Evolutionary conservation across 2,888 invertebrate genomes (phyloP).

Genomic region (Nesidiocoris tenuis): DNA sequence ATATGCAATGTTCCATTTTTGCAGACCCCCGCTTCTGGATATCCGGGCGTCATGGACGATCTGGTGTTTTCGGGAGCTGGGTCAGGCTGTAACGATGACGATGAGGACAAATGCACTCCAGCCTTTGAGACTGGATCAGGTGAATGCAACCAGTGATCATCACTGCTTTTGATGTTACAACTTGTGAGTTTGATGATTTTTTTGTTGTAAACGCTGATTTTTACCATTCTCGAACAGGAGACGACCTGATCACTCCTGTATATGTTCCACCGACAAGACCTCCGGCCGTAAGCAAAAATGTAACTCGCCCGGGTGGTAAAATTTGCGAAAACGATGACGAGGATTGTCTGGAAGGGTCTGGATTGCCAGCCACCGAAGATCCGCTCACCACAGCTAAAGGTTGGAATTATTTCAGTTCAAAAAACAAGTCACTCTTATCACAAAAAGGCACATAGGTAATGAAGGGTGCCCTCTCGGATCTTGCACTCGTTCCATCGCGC

Average conservation of each 20-base stretch:
- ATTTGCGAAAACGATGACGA: conserved; percentile 86
- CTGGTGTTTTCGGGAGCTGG: conserved; percentile 89
- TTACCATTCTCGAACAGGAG: conserved; percentile 73
- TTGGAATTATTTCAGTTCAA: too few relatives aligned
- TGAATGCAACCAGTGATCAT: conserved; percentile 26
- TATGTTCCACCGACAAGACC: conserved; percentile 80
- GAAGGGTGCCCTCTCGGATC: too few relatives aligned
- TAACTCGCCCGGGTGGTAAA: conserved; percentile 56
- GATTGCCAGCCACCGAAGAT: conserved; percentile 44
- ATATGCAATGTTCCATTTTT: too few relatives aligned
- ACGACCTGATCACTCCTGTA: conserved; percentile 90
- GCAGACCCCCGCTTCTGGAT: conserved; percentile 81
- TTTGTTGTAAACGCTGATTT: too few relatives aligned
- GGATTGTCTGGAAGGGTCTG: conserved; percentile 70
- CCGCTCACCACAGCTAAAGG: conserved; percentile 43
- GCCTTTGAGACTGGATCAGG: conserved; percentile 79
- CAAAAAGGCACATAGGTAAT: too few relatives aligned
- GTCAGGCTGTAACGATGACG: conserved; percentile 83
- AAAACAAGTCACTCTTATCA: too few relatives aligned
- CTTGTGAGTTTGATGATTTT: not conserved
- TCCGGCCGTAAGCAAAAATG: conserved; percentile 56
- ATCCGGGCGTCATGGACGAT: conserved; percentile 78
- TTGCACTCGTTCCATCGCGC: too few relatives aligned
- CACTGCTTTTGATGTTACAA: not conserved
- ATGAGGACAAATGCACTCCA: conserved; percentile 86